These are phyloP conservation scores for Ptilonorhynchus violaceus DNA, from an alignment of 2,113 vertebrate species.

Conservation along the genomic window DNA sequence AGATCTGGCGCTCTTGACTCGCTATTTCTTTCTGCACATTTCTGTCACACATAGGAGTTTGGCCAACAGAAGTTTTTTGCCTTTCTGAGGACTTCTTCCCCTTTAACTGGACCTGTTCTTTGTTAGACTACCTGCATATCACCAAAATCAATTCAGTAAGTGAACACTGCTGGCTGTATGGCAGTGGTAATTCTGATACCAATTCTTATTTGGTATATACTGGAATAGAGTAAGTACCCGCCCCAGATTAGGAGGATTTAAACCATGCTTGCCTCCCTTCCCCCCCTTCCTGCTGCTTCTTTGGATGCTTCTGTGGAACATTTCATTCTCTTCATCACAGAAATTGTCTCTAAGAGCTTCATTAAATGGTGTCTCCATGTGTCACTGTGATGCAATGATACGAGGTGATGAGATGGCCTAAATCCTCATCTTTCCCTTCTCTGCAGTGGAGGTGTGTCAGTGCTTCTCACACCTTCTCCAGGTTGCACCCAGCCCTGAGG, in stretches of 20 bases:
- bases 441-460: neutral
- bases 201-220: neutral
- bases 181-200: neutral
- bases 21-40: neutral
- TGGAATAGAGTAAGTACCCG: neutral
- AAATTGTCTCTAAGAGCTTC: neutral
- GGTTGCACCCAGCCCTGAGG: neutral
- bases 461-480: neutral
- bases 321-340: neutral
- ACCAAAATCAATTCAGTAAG: neutral
- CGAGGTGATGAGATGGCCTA: fast-evolving
- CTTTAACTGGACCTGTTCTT: neutral
- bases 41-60: neutral
- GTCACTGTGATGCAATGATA: neutral
- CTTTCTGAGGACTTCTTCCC: neutral
- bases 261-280: neutral
- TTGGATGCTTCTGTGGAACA: neutral
- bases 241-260: neutral
- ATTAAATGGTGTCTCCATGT: neutral
- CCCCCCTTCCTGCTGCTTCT: neutral
- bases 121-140: neutral
- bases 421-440: neutral
- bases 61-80: neutral
- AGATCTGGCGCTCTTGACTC: neutral
- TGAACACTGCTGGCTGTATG: neutral